Percentiles rank a stretch among this genome's conserved stretches.
Conservation (phyloP, 2,797 vertebrate genomes). For the Anableps anableps region DNA sequence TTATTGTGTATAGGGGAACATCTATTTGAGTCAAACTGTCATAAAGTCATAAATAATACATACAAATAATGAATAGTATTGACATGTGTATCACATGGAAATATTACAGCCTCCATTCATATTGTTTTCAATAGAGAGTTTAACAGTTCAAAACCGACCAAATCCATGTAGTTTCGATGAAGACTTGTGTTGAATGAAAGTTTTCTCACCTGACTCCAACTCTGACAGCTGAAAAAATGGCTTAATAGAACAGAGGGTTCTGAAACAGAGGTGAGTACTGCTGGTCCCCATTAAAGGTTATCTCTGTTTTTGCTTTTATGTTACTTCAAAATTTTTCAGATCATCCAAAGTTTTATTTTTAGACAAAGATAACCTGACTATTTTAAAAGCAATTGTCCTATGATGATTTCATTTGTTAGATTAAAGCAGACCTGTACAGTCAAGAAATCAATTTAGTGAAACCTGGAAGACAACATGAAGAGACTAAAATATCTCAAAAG, state of each 20-base stretch:
- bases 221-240: not conserved
- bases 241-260: not conserved
- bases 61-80: not conserved
- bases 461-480: not conserved
- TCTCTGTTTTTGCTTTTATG: not conserved
- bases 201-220: not conserved
- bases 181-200: not conserved
- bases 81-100: not conserved
- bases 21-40: no score
- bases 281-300: not conserved
- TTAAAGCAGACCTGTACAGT: not conserved
- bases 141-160: not conserved
- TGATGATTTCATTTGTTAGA: not conserved
- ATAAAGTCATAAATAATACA: no score
- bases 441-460: not conserved
- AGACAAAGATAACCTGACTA: not conserved
- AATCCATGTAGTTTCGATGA: not conserved
- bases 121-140: not conserved
- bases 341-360: not conserved
- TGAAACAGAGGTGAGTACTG: not conserved
- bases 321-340: not conserved
- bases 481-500: not conserved
- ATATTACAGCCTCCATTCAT: not conserved
- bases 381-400: no score
- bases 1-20: no score